Conservation (phyloP, 2,888 invertebrate genomes). For the Bugula neritina region DNA sequence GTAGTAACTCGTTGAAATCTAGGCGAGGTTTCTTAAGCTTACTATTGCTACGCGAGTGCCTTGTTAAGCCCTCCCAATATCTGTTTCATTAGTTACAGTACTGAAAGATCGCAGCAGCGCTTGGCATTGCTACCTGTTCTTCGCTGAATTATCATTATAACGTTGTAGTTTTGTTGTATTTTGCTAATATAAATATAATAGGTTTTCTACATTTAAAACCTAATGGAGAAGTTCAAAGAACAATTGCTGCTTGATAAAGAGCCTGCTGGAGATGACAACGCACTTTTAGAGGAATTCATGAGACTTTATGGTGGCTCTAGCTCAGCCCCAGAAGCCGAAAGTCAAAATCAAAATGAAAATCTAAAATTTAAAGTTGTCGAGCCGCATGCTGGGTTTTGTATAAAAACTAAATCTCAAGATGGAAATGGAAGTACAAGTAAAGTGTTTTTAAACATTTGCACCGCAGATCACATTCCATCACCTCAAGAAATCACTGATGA, state of each 20-base stretch:
- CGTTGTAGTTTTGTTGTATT: too few species aligned
- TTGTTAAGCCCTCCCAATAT: too few species aligned
- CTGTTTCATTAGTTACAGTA: too few species aligned
- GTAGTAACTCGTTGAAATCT: too few species aligned
- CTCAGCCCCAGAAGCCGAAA: background rate
- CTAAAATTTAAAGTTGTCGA: background rate
- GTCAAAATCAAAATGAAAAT: background rate
- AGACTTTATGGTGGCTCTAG: background rate
- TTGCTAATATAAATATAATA: too few species aligned
- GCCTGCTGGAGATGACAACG: background rate
- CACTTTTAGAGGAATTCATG: background rate
- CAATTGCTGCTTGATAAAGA: background rate
- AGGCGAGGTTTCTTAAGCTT: too few species aligned
- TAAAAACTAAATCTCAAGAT: slow-evolving; percentile 42
- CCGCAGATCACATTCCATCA: slow-evolving; percentile 59
- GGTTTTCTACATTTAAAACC: too few species aligned
- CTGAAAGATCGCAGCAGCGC: too few species aligned
- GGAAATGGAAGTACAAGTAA: too few species aligned
- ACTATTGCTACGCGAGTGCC: too few species aligned
- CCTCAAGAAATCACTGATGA: slow-evolving; percentile 56
- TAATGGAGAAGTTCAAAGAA: slow-evolving; percentile 6
- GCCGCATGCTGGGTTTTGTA: slow-evolving; percentile 39
- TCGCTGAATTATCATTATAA: too few species aligned
- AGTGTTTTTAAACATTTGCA: slow-evolving; percentile 76
- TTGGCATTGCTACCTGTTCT: too few species aligned